Evolutionary conservation across 2,888 invertebrate species (phyloP).

Genomic region (Drosophila affinis): DNA sequence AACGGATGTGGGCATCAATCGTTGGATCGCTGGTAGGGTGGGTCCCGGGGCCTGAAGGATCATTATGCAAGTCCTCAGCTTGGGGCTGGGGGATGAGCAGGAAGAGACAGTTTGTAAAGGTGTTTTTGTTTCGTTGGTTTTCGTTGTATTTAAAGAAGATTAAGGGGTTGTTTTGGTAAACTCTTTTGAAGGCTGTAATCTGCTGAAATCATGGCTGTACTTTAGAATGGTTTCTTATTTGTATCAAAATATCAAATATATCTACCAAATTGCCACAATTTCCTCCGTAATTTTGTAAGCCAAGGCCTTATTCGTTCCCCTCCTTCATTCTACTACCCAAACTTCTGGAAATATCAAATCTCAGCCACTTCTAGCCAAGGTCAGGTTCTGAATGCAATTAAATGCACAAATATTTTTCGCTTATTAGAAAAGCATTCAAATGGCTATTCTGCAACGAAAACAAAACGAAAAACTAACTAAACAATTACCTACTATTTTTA

Average conservation of each 20-base stretch:
- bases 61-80: constrained; percentile 31
- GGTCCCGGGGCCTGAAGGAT: constrained; percentile 30
- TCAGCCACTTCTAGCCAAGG: constrained; percentile 54
- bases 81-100: constrained; percentile 17
- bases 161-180: not conserved
- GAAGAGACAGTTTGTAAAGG: constrained; percentile 33
- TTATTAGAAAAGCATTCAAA: constrained; percentile 75
- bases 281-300: no score
- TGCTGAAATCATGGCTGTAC: not conserved
- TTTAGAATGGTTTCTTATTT: not conserved
- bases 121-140: not conserved
- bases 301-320: not conserved
- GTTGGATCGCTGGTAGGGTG: not conserved
- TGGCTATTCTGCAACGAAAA: constrained; percentile 41
- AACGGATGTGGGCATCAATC: constrained; percentile 42
- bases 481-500: constrained; percentile 73
- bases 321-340: no score
- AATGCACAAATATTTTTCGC: constrained; percentile 73
- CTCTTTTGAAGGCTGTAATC: not conserved
- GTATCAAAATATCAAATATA: not conserved
- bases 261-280: no score
- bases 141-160: not conserved
- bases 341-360: constrained; percentile 54
- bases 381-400: constrained; percentile 67
- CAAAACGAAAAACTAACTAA: constrained; percentile 46